These are phyloP conservation scores for Ceratina japonica DNA, from an alignment of 1,140 invertebrate genomes.

Conservation along the genomic window DNA sequence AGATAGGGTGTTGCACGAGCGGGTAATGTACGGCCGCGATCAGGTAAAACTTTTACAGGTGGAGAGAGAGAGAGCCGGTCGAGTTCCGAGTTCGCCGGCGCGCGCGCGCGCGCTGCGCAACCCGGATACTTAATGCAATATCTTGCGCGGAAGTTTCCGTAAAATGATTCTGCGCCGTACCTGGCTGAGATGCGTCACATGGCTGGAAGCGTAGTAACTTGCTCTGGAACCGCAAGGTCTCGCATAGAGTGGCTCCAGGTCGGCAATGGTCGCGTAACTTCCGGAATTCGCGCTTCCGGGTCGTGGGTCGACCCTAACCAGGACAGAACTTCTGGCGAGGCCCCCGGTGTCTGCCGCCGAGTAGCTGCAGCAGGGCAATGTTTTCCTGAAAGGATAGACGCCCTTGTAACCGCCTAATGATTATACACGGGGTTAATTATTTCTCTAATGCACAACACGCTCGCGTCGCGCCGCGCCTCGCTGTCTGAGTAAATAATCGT, in stretches of 20 bases:
- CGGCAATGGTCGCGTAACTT: constrained; percentile 89
- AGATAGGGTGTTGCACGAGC: no score
- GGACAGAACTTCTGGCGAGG: constrained; percentile 80
- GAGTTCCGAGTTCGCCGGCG: no score
- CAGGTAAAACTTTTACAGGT: constrained; percentile 6
- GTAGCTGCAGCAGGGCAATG: constrained; percentile 78
- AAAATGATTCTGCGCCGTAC: constrained; percentile 69
- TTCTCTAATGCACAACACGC: constrained; percentile 41
- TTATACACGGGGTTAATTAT: constrained; percentile 61
- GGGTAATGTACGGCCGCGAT: background rate
- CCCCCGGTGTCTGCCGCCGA: constrained; percentile 76
- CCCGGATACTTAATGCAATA: constrained; percentile 6
- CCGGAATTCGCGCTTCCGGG: constrained; percentile 87
- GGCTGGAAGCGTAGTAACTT: constrained; percentile 82
- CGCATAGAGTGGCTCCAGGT: constrained; percentile 82
- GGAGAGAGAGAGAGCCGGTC: no score
- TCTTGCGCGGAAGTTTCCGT: constrained; percentile 7
- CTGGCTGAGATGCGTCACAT: constrained; percentile 81
- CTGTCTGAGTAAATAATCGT: constrained; percentile 8
- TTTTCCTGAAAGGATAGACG: constrained; percentile 72
- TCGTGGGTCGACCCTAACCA: constrained; percentile 84
- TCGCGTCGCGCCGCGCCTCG: background rate
- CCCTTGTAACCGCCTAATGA: constrained; percentile 36
- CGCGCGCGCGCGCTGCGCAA: background rate
- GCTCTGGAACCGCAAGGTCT: constrained; percentile 80